These are phyloP conservation scores for Pocillopora meandrina DNA, from an alignment of 92 coral and sea anemone genomes.

Conservation along the genomic window DNA sequence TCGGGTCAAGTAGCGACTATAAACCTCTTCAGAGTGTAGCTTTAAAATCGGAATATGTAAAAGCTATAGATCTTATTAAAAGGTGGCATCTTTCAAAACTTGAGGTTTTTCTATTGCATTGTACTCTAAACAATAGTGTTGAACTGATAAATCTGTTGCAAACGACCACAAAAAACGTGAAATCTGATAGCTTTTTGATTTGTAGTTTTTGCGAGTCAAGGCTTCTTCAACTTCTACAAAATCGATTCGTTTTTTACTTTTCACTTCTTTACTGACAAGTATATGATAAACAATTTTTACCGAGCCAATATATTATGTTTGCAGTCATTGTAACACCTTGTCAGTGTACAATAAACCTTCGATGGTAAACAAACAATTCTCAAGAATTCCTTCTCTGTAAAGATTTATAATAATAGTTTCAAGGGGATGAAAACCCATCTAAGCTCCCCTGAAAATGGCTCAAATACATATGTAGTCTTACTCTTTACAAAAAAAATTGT, in stretches of 20 bases:
- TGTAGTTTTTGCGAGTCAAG: background rate
- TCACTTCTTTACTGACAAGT: background rate
- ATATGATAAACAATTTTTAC: background rate
- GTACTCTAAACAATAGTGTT: background rate
- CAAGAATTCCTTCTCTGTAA: background rate
- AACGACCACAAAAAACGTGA: background rate
- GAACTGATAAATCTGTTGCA: background rate
- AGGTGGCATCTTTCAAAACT: background rate
- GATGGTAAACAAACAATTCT: slow-evolving; percentile 19
- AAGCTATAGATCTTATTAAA: background rate
- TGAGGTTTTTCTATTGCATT: background rate
- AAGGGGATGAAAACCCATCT: no score
- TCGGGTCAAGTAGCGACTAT: no score
- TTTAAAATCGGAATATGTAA: no score
- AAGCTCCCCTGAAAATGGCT: no score
- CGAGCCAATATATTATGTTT: background rate
- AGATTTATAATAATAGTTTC: background rate
- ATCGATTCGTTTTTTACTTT: background rate
- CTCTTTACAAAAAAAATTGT: no score
- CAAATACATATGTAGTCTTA: no score
- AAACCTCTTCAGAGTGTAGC: no score
- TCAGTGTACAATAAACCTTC: background rate
- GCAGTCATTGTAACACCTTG: slow-evolving; percentile 13
- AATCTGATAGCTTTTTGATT: background rate
- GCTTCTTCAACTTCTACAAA: background rate